Conservation (phyloP, 2,113 vertebrate species). For the Halcyon malimbica region DNA sequence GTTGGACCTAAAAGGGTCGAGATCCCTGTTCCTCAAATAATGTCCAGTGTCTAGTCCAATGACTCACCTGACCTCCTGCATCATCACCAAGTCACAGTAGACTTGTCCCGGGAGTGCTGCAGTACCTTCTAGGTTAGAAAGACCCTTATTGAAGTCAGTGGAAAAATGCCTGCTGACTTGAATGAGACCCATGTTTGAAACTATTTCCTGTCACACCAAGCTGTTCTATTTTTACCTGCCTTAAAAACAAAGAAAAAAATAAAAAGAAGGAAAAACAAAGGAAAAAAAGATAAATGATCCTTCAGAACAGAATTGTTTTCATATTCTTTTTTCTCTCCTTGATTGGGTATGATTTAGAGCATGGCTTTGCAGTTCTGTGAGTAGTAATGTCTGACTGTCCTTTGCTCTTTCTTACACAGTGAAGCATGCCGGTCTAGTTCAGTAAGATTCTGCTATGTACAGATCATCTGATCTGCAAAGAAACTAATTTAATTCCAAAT, state of each 20-base stretch:
- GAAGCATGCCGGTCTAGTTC: slow-evolving; percentile 20
- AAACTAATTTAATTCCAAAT: slow-evolving; percentile 66
- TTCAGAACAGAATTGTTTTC: neutral
- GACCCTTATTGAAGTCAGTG: neutral
- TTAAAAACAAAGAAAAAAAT: neutral
- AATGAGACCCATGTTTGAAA: neutral
- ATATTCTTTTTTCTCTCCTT: slow-evolving; percentile 23
- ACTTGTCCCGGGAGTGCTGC: neutral
- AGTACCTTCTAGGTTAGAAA: neutral
- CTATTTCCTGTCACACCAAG: neutral
- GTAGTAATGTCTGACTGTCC: neutral
- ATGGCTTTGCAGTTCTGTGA: neutral
- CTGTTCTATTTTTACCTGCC: neutral
- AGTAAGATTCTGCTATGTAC: slow-evolving; percentile 34
- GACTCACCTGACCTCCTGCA: neutral
- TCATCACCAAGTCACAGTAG: neutral
- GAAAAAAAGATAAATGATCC: neutral
- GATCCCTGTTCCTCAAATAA: neutral
- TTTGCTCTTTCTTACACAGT: slow-evolving; percentile 29
- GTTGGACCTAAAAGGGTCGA: neutral
- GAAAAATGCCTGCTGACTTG: neutral
- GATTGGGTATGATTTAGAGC: neutral
- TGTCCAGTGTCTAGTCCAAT: rapidly evolving
- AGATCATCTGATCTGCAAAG: slow-evolving; percentile 47
- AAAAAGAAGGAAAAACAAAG: neutral